Percentiles rank a stretch among this genome's conserved stretches.
These are phyloP conservation scores for Ophion obscuratus DNA, from an alignment of 2,888 invertebrate species.

Conservation along the genomic window DNA sequence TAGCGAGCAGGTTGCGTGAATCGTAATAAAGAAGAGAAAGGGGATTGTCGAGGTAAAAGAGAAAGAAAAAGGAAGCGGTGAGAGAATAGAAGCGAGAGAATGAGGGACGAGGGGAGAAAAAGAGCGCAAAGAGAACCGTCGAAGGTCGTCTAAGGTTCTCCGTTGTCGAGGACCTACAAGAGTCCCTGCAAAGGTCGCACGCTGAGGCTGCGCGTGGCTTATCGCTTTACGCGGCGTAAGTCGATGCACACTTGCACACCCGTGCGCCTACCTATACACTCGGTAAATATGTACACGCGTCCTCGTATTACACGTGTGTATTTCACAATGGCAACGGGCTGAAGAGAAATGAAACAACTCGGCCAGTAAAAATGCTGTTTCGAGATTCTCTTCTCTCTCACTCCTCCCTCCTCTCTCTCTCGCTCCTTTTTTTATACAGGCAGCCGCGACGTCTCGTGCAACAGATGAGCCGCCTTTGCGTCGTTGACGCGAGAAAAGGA, in stretches of 20 bases:
- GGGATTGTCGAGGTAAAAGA: conserved; percentile 21
- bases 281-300: neutral
- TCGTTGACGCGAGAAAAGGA: neutral
- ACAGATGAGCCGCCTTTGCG: neutral
- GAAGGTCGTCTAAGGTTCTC: conserved; percentile 56
- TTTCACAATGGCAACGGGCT: neutral
- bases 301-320: neutral
- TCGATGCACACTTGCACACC: neutral
- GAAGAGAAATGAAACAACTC: too few relatives aligned
- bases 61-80: neutral
- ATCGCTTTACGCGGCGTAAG: conserved; percentile 40
- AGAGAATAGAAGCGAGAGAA: conserved; percentile 1
- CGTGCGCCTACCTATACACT: neutral
- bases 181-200: conserved; percentile 56
- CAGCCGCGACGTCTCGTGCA: too few relatives aligned
- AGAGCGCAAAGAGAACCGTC: conserved; percentile 51
- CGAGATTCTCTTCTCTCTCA: neutral
- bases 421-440: too few relatives aligned
- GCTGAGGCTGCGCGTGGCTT: conserved; percentile 42
- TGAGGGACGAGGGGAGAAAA: neutral
- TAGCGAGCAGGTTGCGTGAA: conserved; percentile 56
- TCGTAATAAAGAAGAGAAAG: conserved; percentile 59
- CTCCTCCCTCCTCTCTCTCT: too few relatives aligned
- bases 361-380: too few relatives aligned
- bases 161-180: conserved; percentile 18